phyloP scores from a whole-genome alignment of 2,888 invertebrate species.

The Thera britannica region DNA sequence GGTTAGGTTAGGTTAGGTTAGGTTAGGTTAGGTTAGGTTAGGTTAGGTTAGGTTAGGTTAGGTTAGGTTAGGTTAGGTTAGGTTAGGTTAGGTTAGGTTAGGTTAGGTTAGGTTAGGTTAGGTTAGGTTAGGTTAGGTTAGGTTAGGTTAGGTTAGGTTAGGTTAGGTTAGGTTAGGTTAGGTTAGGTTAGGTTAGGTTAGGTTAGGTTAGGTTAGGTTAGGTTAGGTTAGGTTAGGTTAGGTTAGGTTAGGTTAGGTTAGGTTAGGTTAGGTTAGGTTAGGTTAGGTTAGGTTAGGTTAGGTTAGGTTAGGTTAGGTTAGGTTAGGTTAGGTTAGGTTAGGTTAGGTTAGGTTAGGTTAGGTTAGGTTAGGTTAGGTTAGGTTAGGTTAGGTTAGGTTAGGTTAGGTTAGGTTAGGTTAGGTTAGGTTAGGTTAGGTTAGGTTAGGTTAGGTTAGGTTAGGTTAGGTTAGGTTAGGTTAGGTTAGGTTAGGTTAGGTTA shows the following conservation, averaged over 20 bases:
- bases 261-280: constrained; percentile 37
- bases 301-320: constrained; percentile 29
- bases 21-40: constrained; percentile 35
- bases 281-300: constrained; percentile 37
- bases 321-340: constrained; percentile 33
- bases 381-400: constrained; percentile 35
- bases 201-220: constrained; percentile 37
- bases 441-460: constrained; percentile 36
- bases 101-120: constrained; percentile 35
- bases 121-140: constrained; percentile 33
- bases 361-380: constrained; percentile 36
- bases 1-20: constrained; percentile 33
- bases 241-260: constrained; percentile 37
- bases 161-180: constrained; percentile 30
- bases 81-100: constrained; percentile 31
- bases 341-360: constrained; percentile 29
- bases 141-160: constrained; percentile 34
- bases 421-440: constrained; percentile 35
- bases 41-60: constrained; percentile 25
- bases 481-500: constrained; percentile 28
- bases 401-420: constrained; percentile 36
- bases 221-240: constrained; percentile 38
- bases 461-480: constrained; percentile 34
- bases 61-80: constrained; percentile 23
- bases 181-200: constrained; percentile 32